Conservation (phyloP, 2,797 vertebrate species). For the Sciurus vulgaris region DNA sequence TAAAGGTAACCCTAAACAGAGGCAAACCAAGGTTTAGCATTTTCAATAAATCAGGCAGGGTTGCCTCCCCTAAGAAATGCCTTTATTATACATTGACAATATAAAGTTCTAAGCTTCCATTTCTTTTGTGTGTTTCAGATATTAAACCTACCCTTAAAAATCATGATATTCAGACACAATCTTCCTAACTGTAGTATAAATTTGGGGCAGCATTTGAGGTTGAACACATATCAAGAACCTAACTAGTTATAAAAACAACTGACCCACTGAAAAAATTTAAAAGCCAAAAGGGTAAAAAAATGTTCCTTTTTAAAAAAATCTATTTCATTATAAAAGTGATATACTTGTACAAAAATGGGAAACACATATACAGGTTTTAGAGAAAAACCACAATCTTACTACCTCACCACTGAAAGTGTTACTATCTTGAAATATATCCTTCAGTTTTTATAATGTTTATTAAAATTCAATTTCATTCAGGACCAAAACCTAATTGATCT, state of each 20-base stretch:
- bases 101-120: constrained; percentile 35
- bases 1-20: neutral
- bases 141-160: constrained; percentile 39
- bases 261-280: too few species aligned
- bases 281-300: too few species aligned
- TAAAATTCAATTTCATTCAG: neutral
- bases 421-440: neutral
- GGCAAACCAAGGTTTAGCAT: neutral
- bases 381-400: neutral
- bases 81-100: neutral
- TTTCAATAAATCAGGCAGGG: constrained; percentile 28
- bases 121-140: neutral
- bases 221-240: constrained; percentile 22
- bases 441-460: neutral
- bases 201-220: neutral
- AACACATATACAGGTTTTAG: neutral
- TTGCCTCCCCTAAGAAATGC: constrained; percentile 40
- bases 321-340: constrained; percentile 37
- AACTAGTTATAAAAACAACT: neutral
- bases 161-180: neutral
- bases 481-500: neutral
- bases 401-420: neutral
- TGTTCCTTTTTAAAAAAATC: too few species aligned
- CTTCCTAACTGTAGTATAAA: neutral
- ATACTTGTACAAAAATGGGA: neutral